A percentile compares a stretch with the other conserved stretches of the same genome.
Conservation (phyloP, 1,140 invertebrate genomes). For the Philopotamus ludificatus region DNA sequence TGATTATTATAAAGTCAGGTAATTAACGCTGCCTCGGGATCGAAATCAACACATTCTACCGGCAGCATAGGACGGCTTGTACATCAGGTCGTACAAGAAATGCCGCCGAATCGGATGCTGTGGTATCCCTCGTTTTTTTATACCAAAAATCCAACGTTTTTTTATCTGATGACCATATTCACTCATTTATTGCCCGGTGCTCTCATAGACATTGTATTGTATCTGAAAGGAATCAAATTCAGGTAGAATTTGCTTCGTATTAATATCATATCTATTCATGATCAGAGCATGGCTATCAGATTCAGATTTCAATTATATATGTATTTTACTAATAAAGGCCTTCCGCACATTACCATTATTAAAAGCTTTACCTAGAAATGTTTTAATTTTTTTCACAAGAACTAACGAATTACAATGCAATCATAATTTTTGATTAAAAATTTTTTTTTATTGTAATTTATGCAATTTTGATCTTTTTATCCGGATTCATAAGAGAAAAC, state of each 20-base stretch:
- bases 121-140: conserved; percentile 18
- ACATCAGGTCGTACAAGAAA: background rate
- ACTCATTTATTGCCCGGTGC: background rate
- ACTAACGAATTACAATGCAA: too few species aligned
- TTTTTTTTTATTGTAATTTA: too few species aligned
- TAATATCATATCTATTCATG: background rate
- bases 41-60: background rate
- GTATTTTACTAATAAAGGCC: too few species aligned
- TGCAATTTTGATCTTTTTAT: background rate
- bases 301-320: too few species aligned
- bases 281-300: too few species aligned
- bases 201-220: background rate
- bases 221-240: background rate
- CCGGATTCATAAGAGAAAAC: conserved; percentile 13
- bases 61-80: background rate
- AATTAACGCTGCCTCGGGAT: background rate
- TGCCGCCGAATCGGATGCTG: conserved; percentile 1
- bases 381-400: too few species aligned
- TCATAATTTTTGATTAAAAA: too few species aligned
- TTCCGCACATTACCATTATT: too few species aligned
- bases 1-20: background rate
- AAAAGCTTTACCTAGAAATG: too few species aligned
- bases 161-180: background rate
- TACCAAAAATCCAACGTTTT: conserved; percentile 10
- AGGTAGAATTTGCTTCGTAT: background rate